phyloP scores from a whole-genome alignment of 2,797 vertebrate species.

The Mus caroli region DNA sequence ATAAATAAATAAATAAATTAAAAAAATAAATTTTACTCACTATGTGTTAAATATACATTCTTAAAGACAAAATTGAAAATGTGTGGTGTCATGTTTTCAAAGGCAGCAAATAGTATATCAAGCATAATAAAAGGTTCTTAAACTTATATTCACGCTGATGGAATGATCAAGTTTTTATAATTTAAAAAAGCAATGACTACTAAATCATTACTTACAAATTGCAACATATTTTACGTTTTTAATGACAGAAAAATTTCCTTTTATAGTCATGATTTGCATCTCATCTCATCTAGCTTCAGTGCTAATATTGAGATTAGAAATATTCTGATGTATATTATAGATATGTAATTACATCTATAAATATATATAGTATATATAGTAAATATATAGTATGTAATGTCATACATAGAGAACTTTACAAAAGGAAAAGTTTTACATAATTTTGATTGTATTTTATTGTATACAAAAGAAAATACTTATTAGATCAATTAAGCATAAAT shows the following conservation, averaged over 20 bases:
- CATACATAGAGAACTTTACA: not conserved
- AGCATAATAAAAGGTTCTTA: not conserved
- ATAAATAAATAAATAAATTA: too few relatives aligned
- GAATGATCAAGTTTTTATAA: not conserved
- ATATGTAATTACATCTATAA: not conserved
- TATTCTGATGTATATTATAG: not conserved
- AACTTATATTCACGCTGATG: not conserved
- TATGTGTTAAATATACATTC: not conserved
- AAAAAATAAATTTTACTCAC: not conserved
- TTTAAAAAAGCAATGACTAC: not conserved
- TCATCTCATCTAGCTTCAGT: slow-evolving; percentile 14
- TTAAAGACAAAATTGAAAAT: not conserved
- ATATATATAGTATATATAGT: too few relatives aligned
- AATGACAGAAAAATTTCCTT: not conserved
- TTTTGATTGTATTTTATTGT: not conserved
- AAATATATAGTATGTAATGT: not conserved
- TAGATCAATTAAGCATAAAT: slow-evolving; percentile 1
- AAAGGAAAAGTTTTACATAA: not conserved
- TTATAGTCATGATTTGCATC: not conserved
- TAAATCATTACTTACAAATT: not conserved
- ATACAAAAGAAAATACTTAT: not conserved
- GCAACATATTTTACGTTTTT: not conserved
- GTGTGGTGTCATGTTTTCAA: not conserved
- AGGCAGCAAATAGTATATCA: not conserved
- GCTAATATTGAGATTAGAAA: not conserved